Base-by-base conservation (phyloP, 2,113 vertebrate genomes). In the Rhea pennata region DNA sequence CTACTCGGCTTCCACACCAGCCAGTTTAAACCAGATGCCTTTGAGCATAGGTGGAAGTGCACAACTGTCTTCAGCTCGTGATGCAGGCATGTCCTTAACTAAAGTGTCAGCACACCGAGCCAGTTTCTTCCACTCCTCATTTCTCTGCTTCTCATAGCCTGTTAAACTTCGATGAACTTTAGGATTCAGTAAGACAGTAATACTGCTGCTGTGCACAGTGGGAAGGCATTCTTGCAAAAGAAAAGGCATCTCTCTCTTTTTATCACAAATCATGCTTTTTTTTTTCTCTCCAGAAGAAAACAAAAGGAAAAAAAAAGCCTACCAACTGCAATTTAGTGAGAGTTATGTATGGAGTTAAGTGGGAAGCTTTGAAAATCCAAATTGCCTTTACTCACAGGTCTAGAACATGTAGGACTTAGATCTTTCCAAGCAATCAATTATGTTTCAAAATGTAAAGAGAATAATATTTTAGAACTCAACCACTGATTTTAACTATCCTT, bases 1-100 rank as follows among this genome's bases (percentile, higher is more conserved):
- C 31, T 65, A 87, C 31, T 12, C 51, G 65, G 13, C 12, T 85
- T 50, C 84, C 64, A 33, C 4, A 26, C 2, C 56, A 56, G 51
- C 15, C 40, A 21, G 26, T 15, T 39, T 53, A 42, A 76, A 2
- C 50, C 31, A 36, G 16, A 59, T 33, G 21, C 21, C 46, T 54
- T 74, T 1, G 1, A 44, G 3, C 42, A 12, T 1, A 3, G 10
- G 12, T 51, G 31, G 10, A 50, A 62, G 13, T 1, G 21, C 15
- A 10, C 11, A 8, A 15, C 26, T 11, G 21, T 8, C 53, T 80
- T 29, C 1, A 1, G 58, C 27, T 40, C 17, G 16, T 9, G 29
- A 29, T 19, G 10, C 42, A 72, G 64, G 12, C 7, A 3, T 17
- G 26, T 5, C 36, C 70, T 23, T 29, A 58, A 26, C n/a, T 22